Evolutionary conservation across 2,797 vertebrate genomes (phyloP).

Genomic region (Adrianichthys oophorus): DNA sequence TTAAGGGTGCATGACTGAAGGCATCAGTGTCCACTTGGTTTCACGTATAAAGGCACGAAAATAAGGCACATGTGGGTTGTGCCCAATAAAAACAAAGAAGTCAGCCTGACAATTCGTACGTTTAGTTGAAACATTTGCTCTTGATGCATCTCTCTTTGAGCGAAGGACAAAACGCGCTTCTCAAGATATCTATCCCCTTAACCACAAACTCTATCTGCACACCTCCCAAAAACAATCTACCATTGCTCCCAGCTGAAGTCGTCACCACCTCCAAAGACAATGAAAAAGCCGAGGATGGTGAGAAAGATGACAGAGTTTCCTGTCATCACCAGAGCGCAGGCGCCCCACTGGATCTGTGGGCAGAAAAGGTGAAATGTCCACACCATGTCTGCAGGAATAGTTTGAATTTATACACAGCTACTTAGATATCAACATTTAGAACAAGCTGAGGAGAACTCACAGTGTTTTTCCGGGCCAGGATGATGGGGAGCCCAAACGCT

Average conservation of each 20-base stretch:
- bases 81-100: conserved; percentile 21
- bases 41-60: conserved; percentile 58
- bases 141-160: conserved; percentile 17
- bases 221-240: conserved; percentile 68
- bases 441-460: conserved; percentile 77
- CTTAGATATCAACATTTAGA: too few relatives aligned
- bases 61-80: conserved; percentile 20
- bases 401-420: too few relatives aligned
- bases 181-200: conserved; percentile 26
- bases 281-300: conserved; percentile 93
- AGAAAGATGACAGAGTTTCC: conserved; percentile 93
- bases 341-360: conserved; percentile 92
- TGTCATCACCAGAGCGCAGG: conserved; percentile 92
- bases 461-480: conserved; percentile 83
- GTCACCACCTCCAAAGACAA: conserved; percentile 89
- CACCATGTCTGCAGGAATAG: too few relatives aligned
- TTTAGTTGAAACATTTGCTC: conserved; percentile 30
- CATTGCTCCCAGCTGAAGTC: conserved; percentile 98
- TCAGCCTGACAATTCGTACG: conserved; percentile 13
- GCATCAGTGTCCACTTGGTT: conserved; percentile 38
- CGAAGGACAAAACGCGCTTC: conserved; percentile 23
- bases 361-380: conserved; percentile 29
- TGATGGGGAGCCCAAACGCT: conserved; percentile 88
- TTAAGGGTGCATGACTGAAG: conserved; percentile 18
- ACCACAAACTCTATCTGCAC: conserved; percentile 6